phyloP scores from a whole-genome alignment of 2,888 invertebrate genomes.

The Theretra japonica region DNA sequence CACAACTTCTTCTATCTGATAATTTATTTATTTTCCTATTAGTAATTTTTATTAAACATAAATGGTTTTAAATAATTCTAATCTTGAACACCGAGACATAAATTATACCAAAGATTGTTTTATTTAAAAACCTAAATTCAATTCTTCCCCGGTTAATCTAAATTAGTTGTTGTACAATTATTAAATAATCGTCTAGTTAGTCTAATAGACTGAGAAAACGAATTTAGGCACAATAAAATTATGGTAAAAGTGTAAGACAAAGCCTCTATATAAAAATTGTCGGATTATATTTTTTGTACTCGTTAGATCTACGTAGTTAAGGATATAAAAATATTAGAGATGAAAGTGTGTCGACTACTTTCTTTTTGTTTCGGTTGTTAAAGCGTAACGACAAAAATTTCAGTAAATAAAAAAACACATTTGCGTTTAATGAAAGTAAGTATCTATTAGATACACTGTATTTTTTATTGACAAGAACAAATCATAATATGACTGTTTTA shows the following conservation, averaged over 20 bases:
- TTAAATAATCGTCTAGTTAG: no score
- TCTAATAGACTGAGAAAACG: no score
- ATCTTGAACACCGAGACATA: no score
- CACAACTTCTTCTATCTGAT: no score
- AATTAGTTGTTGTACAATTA: no score
- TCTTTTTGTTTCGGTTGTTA: slow-evolving; percentile 19
- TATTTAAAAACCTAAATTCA: no score
- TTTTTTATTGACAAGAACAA: background rate
- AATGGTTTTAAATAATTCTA: no score
- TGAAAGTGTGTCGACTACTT: slow-evolving; percentile 14
- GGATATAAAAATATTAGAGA: slow-evolving; percentile 10
- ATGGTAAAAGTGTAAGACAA: background rate
- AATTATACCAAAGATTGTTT: no score
- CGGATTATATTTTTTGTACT: background rate
- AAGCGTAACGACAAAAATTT: slow-evolving; percentile 1
- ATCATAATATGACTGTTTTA: background rate
- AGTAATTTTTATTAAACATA: no score
- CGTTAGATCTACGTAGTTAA: background rate
- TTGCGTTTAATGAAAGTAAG: slow-evolving; percentile 10
- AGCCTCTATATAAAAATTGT: background rate
- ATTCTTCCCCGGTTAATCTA: no score
- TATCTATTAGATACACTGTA: background rate
- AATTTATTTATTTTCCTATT: no score
- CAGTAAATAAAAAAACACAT: background rate
- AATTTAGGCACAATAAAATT: background rate